phyloP scores from a whole-genome alignment of 2,113 vertebrate genomes.

The Hippocampus zosterae region DNA sequence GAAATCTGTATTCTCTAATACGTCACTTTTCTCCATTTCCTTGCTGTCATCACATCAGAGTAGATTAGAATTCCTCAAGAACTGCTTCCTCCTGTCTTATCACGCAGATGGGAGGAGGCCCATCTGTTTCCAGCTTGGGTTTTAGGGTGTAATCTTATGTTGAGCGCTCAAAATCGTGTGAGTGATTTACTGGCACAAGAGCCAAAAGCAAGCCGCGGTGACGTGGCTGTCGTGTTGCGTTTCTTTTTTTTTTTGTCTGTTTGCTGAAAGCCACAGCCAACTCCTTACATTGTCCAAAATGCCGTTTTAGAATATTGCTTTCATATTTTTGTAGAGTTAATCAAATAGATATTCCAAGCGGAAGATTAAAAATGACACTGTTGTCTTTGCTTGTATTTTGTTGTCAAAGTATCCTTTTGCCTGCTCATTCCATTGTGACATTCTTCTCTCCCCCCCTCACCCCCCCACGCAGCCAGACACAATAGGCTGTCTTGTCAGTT shows the following conservation, averaged over 20 bases:
- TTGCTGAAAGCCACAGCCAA: background rate
- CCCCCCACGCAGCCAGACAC: constrained; percentile 81
- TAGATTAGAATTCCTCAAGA: constrained; percentile 51
- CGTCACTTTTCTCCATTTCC: constrained; percentile 24
- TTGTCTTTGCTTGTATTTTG: background rate
- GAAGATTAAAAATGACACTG: background rate
- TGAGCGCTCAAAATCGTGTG: constrained; percentile 18
- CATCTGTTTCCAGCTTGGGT: constrained; percentile 48
- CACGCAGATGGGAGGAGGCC: constrained; percentile 38
- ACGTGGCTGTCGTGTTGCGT: background rate
- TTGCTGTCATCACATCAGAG: constrained; percentile 19
- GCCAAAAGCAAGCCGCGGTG: constrained; percentile 11
- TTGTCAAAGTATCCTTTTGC: constrained; percentile 5
- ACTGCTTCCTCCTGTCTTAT: constrained; percentile 45
- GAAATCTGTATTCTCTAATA: constrained; percentile 1
- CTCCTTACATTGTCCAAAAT: background rate
- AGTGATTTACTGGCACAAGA: constrained; percentile 32
- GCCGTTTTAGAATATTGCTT: background rate
- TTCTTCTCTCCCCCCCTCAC: constrained; percentile 11
- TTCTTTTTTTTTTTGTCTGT: background rate
- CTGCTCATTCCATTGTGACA: constrained; percentile 23
- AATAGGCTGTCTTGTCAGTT: constrained; percentile 89
- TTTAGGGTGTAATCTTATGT: constrained; percentile 48
- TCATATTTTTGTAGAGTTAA: background rate
- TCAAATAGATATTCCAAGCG: background rate